A percentile compares a stretch with the other conserved stretches of the same genome.
These are phyloP conservation scores for Styela plicata DNA, from an alignment of 23 tunicate species.

Conservation along the genomic window DNA sequence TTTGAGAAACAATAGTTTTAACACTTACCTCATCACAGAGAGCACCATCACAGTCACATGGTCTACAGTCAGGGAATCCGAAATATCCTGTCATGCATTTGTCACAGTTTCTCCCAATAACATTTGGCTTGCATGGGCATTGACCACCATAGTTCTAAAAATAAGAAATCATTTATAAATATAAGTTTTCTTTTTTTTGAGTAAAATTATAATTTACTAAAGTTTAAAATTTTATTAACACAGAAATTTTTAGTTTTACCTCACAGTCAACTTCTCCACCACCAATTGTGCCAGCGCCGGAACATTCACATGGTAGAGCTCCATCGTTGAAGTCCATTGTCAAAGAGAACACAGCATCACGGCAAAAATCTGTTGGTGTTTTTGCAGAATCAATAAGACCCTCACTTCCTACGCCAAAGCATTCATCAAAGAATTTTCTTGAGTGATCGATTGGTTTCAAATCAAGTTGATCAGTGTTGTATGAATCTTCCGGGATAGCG, in stretches of 20 bases:
- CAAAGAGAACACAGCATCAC: conserved; percentile 49
- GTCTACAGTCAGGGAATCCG: conserved; percentile 75
- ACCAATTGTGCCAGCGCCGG: conserved; percentile 93
- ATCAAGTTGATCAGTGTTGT: conserved; percentile 48
- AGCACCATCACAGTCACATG: conserved; percentile 83
- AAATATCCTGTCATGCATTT: conserved; percentile 73
- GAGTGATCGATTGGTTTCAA: conserved; percentile 60
- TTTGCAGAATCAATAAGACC: conserved; percentile 7
- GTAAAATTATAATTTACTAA: neutral
- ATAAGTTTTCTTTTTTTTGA: neutral
- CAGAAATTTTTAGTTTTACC: no score
- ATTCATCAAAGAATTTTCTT: conserved; percentile 44
- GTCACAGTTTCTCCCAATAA: conserved; percentile 85
- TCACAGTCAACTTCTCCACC: conserved; percentile 77
- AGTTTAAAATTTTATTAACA: neutral
- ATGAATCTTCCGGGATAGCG: conserved; percentile 70
- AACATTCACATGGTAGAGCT: conserved; percentile 78
- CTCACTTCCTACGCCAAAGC: conserved; percentile 25
- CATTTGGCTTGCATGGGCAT: conserved; percentile 85
- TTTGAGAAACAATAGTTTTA: no score
- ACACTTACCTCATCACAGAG: conserved; percentile 63
- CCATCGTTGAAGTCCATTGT: conserved; percentile 77
- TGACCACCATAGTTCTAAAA: conserved; percentile 89
- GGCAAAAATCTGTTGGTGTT: conserved; percentile 58
- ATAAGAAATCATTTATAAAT: neutral